phyloP scores from a whole-genome alignment of 2,113 vertebrate genomes.

The Prinia subflava region DNA sequence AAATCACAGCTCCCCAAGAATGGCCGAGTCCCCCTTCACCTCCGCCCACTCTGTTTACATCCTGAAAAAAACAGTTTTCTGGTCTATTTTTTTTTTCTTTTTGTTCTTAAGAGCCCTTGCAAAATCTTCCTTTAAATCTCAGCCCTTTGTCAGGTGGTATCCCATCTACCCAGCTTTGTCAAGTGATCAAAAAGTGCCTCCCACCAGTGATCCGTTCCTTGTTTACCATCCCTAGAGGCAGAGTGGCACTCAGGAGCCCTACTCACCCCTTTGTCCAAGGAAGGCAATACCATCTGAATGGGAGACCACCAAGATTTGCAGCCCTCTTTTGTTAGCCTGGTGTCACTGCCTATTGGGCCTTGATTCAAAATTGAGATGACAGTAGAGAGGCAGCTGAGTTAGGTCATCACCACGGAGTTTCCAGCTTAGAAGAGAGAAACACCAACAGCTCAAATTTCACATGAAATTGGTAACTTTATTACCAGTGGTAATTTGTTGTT shows the following conservation, averaged over 20 bases:
- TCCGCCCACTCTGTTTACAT: constrained; percentile 28
- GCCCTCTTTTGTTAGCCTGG: constrained; percentile 40
- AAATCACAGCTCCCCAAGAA: constrained; percentile 49
- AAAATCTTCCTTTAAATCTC: constrained; percentile 43
- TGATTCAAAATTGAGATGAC: constrained; percentile 27
- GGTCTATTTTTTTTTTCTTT: background rate
- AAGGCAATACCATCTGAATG: constrained; percentile 55
- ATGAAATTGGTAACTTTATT: background rate
- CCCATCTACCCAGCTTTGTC: constrained; percentile 51
- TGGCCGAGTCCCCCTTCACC: background rate
- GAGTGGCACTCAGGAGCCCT: constrained; percentile 31
- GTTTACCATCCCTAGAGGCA: constrained; percentile 42
- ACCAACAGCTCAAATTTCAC: background rate
- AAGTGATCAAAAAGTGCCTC: constrained; percentile 43
- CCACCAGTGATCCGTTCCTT: constrained; percentile 4
- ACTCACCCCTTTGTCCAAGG: constrained; percentile 45
- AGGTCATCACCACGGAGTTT: background rate
- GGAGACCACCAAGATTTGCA: constrained; percentile 63
- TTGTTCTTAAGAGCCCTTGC: background rate
- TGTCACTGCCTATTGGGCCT: constrained; percentile 40
- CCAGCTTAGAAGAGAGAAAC: background rate
- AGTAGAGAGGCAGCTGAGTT: background rate
- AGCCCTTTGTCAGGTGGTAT: constrained; percentile 55
- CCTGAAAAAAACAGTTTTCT: background rate
- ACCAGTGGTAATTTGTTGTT: background rate